Percentiles rank a stretch among this genome's conserved stretches.
Conservation (phyloP, 2,888 invertebrate species). For the Ypsolopha scabrella region DNA sequence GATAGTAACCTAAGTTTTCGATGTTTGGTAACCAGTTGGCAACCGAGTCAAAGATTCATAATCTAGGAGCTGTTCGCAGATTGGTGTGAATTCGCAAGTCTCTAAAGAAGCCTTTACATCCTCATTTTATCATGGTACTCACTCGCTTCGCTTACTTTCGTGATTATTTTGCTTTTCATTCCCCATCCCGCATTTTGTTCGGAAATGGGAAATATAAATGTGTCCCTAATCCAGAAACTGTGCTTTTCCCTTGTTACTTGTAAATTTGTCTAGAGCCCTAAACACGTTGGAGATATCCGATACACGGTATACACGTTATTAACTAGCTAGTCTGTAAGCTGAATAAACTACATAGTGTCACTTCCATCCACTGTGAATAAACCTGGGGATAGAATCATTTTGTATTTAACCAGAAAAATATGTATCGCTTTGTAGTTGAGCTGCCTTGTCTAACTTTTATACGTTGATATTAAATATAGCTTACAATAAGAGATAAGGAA, state of each 20-base stretch:
- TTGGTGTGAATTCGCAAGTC: background rate
- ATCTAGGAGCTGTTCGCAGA: too few species aligned
- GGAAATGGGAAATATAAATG: background rate
- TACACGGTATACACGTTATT: background rate
- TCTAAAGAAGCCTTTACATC: background rate
- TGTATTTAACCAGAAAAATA: background rate
- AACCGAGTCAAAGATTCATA: too few species aligned
- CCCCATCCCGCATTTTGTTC: slow-evolving; percentile 2
- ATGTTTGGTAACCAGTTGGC: too few species aligned
- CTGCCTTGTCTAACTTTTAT: too few species aligned
- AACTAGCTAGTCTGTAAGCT: background rate
- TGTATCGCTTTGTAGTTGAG: background rate
- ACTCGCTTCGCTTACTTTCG: slow-evolving; percentile 39
- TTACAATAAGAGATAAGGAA: too few species aligned
- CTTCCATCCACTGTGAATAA: slow-evolving; percentile 4
- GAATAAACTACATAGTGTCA: background rate
- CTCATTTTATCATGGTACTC: slow-evolving; percentile 23
- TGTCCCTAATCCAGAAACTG: background rate
- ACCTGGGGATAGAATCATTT: background rate
- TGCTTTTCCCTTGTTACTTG: background rate
- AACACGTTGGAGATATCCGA: background rate
- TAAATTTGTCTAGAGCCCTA: background rate
- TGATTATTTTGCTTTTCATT: slow-evolving; percentile 21
- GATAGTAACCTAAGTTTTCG: too few species aligned
- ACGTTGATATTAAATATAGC: too few species aligned